phyloP scores from a whole-genome alignment of 2,113 vertebrate genomes.

The Caranx melampygus region DNA sequence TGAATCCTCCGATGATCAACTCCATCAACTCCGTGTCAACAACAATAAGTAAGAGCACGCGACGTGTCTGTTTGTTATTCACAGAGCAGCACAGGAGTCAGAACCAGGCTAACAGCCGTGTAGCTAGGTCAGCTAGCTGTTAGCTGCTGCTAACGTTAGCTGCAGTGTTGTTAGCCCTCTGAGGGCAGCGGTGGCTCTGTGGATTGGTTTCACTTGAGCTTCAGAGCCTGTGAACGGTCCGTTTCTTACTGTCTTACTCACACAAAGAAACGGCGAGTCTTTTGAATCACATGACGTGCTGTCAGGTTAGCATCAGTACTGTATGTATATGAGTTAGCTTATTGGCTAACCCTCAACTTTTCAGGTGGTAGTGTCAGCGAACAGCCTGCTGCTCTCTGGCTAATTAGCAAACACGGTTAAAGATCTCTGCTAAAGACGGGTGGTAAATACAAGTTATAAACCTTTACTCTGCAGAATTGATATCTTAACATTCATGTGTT shows the following conservation, averaged over 20 bases:
- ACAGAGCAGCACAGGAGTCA: neutral
- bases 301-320: accelerated
- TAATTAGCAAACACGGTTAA: neutral
- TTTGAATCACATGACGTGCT: neutral
- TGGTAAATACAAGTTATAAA: accelerated
- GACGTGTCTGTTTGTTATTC: neutral
- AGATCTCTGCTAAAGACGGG: neutral
- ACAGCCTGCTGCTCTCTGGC: neutral
- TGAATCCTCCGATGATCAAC: conserved; percentile 69
- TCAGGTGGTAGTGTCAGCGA: neutral
- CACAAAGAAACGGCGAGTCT: no score
- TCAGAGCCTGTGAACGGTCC: neutral
- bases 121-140: conserved; percentile 29
- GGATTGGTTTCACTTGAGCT: neutral
- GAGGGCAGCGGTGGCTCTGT: neutral
- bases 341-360: neutral
- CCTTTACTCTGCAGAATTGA: accelerated
- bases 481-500: neutral
- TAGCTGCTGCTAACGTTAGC: conserved; percentile 38
- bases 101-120: accelerated
- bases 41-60: conserved; percentile 61
- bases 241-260: no score
- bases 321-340: neutral
- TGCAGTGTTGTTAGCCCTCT: neutral
- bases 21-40: conserved; percentile 69